Conservation (phyloP, 2,797 vertebrate genomes). For the Thunnus albacares region DNA sequence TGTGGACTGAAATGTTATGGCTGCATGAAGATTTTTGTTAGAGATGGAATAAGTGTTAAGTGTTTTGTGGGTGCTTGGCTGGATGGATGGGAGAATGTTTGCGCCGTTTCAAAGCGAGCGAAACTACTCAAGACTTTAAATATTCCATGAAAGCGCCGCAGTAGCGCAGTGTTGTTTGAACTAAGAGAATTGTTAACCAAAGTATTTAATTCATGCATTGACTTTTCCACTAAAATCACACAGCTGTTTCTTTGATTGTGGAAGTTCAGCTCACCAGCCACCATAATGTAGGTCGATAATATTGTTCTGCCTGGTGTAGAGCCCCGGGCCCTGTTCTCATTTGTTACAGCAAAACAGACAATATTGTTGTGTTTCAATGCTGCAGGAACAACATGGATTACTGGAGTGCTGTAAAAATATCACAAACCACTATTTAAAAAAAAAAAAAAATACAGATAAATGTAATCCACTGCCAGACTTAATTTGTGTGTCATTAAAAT, state of each 20-base stretch:
- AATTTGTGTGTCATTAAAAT: not conserved
- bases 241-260: conserved; percentile 20
- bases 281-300: not conserved
- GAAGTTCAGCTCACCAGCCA: conserved; percentile 2
- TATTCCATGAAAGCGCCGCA: conserved; percentile 56
- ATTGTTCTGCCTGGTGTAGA: not conserved
- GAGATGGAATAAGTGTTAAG: conserved; percentile 22
- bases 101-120: conserved; percentile 11
- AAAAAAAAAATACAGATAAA: conserved; percentile 1
- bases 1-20: not conserved
- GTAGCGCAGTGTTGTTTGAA: conserved; percentile 46
- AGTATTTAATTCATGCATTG: conserved; percentile 61
- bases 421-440: not conserved
- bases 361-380: not conserved
- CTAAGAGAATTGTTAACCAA: conserved; percentile 57
- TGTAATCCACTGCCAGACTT: not conserved
- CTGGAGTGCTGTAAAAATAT: conserved; percentile 6
- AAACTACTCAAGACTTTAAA: conserved; percentile 47
- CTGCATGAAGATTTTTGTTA: conserved; percentile 9
- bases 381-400: not conserved
- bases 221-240: conserved; percentile 35
- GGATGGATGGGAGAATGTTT: conserved; percentile 23
- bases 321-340: not conserved
- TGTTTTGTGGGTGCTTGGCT: conserved; percentile 8
- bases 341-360: conserved; percentile 4